These are phyloP conservation scores for Aleiodes alternator DNA, from an alignment of 2,888 invertebrate genomes.

Conservation along the genomic window DNA sequence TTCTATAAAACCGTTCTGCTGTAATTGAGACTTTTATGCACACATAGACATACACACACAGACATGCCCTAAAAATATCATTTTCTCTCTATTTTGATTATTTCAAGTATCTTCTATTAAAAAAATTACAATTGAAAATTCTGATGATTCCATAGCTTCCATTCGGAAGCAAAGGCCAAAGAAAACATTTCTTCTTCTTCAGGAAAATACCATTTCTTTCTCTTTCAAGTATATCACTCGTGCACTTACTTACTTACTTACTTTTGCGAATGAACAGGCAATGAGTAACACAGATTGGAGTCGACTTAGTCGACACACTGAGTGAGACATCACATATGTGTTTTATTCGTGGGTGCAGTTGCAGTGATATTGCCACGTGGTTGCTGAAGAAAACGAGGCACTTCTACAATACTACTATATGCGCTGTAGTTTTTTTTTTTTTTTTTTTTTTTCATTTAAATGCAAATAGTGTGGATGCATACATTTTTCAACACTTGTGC, in stretches of 20 bases:
- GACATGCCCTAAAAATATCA: too few relatives aligned
- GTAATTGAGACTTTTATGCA: too few relatives aligned
- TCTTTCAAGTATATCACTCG: not conserved
- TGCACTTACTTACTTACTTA: conserved; percentile 7
- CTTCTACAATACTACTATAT: not conserved
- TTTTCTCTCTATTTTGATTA: too few relatives aligned
- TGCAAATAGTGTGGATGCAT: conserved; percentile 15
- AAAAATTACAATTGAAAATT: too few relatives aligned
- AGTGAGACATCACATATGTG: conserved; percentile 16
- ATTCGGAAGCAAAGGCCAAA: too few relatives aligned
- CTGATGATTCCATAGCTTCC: too few relatives aligned
- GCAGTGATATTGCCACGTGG: conserved; percentile 28
- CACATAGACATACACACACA: too few relatives aligned
- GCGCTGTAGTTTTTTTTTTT: not conserved
- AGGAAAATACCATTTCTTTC: not conserved
- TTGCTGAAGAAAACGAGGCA: not conserved
- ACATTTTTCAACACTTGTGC: not conserved
- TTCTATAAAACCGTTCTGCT: too few relatives aligned
- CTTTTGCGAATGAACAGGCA: conserved; percentile 15
- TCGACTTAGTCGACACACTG: conserved; percentile 8
- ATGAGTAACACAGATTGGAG: conserved; percentile 24
- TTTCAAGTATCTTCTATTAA: too few relatives aligned
- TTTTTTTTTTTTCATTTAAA: not conserved
- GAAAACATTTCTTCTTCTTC: too few relatives aligned
- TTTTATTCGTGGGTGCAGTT: conserved; percentile 30